Evolutionary conservation across 2,888 invertebrate species (phyloP).

Genomic region (Acleris holmiana): DNA sequence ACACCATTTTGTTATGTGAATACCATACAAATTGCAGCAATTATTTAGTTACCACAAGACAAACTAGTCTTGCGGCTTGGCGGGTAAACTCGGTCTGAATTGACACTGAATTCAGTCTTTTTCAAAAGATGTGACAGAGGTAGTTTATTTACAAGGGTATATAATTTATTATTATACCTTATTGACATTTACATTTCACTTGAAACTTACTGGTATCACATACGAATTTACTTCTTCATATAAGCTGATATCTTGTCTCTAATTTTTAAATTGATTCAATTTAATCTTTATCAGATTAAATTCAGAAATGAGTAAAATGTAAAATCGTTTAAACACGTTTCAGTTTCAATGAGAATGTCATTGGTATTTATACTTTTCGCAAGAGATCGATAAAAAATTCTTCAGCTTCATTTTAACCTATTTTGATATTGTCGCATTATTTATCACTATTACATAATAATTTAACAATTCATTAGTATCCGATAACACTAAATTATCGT

Average conservation of each 20-base stretch:
- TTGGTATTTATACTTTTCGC: constrained; percentile 14
- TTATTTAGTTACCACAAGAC: constrained; percentile 3
- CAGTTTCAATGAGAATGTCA: constrained; percentile 23
- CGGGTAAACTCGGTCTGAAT: constrained; percentile 55
- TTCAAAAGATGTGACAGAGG: constrained; percentile 68
- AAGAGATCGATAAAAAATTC: constrained; percentile 37
- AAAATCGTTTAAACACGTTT: background rate
- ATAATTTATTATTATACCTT: constrained; percentile 43
- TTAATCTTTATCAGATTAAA: constrained; percentile 1
- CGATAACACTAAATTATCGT: constrained; percentile 35
- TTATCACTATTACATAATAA: constrained; percentile 66
- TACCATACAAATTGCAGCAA: constrained; percentile 15
- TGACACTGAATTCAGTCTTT: constrained; percentile 85
- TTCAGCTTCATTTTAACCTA: constrained; percentile 64
- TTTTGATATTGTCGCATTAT: constrained; percentile 78
- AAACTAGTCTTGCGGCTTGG: constrained; percentile 18
- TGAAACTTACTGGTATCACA: constrained; percentile 8
- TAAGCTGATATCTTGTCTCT: background rate
- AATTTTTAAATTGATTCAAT: background rate
- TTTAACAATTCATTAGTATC: constrained; percentile 43
- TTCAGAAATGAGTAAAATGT: background rate
- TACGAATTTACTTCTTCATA: background rate
- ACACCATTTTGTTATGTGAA: constrained; percentile 11
- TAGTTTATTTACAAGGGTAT: constrained; percentile 71
- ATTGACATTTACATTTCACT: constrained; percentile 39